Evolutionary conservation across 2,888 invertebrate genomes (phyloP).

Genomic region (Noctua janthe): DNA sequence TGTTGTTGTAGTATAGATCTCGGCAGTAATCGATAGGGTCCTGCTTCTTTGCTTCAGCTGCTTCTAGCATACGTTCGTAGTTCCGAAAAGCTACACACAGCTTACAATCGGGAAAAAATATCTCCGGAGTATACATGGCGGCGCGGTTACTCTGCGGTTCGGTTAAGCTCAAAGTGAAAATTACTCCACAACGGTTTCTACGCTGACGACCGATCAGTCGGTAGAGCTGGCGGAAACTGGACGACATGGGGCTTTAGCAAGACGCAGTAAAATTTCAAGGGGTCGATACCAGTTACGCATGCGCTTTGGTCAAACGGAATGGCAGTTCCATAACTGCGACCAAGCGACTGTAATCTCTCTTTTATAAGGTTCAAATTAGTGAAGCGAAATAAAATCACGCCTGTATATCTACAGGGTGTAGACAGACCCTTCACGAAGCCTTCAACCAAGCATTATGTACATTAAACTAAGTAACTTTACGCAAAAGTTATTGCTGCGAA

Average conservation of each 20-base stretch:
- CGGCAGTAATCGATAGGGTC: constrained; percentile 34
- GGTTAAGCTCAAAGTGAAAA: constrained; percentile 3
- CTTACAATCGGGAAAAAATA: constrained; percentile 44
- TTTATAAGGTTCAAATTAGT: constrained; percentile 16
- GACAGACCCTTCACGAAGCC: no score
- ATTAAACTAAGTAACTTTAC: no score
- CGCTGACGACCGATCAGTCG: constrained; percentile 21
- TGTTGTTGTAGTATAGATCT: constrained; percentile 23
- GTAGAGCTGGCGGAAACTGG: constrained; percentile 18
- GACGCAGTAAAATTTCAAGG: constrained; percentile 33
- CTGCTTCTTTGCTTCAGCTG: constrained; percentile 24
- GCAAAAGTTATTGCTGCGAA: no score
- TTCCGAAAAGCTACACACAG: constrained; percentile 40
- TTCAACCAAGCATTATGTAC: no score
- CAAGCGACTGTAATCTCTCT: background rate
- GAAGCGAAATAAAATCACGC: constrained; percentile 1
- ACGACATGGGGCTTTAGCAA: constrained; percentile 1
- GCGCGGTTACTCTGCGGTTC: background rate
- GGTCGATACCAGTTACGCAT: constrained; percentile 46
- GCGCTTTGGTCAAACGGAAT: constrained; percentile 14
- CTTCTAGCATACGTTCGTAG: constrained; percentile 32
- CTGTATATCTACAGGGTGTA: background rate
- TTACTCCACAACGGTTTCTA: background rate
- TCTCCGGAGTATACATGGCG: constrained; percentile 38
- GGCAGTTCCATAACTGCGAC: background rate